phyloP scores from a whole-genome alignment of 2,113 vertebrate species.

The Oreocharis arfaki region DNA sequence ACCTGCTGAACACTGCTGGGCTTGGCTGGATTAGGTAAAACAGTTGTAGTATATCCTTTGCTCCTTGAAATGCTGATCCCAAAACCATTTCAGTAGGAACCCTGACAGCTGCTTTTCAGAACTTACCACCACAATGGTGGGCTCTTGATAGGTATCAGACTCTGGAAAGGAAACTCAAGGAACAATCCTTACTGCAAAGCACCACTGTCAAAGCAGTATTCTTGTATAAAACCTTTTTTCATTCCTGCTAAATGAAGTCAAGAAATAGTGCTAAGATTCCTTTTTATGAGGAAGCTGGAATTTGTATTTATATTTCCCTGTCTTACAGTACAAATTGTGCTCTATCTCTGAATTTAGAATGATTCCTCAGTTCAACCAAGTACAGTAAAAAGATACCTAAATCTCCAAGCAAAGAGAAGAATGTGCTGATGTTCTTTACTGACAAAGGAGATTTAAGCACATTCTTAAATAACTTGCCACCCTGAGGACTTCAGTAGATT shows the following conservation, averaged over 20 bases:
- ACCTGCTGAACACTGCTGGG: neutral
- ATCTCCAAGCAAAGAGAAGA: neutral
- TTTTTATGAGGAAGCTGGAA: neutral
- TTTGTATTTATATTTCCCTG: neutral
- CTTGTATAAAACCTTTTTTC: neutral
- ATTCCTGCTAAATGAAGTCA: neutral
- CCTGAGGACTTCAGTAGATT: neutral
- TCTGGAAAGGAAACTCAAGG: neutral
- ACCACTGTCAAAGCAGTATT: neutral
- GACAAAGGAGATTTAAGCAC: neutral
- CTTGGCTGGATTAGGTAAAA: neutral
- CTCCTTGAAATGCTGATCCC: neutral
- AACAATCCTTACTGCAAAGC: neutral
- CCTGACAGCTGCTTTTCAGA: neutral
- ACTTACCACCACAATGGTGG: neutral
- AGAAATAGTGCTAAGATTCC: neutral
- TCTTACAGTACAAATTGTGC: neutral
- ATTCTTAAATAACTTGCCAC: neutral
- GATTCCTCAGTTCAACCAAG: neutral
- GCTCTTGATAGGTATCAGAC: neutral
- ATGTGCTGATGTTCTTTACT: neutral
- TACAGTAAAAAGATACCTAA: neutral
- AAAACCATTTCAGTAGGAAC: neutral
- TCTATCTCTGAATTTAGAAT: neutral
- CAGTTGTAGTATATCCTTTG: neutral